Evolutionary conservation across 2,888 invertebrate genomes (phyloP).

Genomic region (Aethes cnicana): DNA sequence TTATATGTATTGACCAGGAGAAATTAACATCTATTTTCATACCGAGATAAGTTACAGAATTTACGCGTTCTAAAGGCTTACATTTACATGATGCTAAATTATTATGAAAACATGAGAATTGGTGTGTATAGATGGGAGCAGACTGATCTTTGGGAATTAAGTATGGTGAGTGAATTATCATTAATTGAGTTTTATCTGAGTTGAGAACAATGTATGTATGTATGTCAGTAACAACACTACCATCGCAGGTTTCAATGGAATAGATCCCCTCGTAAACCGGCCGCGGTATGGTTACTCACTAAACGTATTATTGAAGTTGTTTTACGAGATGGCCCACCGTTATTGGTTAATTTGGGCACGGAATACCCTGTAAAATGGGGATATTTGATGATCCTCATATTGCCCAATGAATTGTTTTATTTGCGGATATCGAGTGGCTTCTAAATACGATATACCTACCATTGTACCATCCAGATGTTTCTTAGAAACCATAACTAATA

Average conservation of each 20-base stretch:
- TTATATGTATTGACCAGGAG: too few species aligned
- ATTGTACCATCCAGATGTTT: too few species aligned
- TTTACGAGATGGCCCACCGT: conserved; percentile 49
- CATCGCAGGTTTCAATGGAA: conserved; percentile 40
- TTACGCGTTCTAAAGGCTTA: too few species aligned
- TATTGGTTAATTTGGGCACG: conserved; percentile 50
- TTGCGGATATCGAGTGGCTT: conserved; percentile 30
- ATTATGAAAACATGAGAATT: too few species aligned
- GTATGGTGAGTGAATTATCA: neutral
- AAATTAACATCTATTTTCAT: too few species aligned
- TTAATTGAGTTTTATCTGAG: neutral
- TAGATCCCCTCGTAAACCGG: conserved; percentile 38
- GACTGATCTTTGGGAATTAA: too few species aligned
- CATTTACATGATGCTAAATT: too few species aligned
- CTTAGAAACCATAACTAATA: too few species aligned
- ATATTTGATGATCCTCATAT: conserved; percentile 38
- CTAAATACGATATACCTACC: too few species aligned
- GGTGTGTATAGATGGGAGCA: too few species aligned
- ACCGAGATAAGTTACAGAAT: too few species aligned
- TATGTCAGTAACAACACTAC: conserved; percentile 4
- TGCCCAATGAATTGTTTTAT: conserved; percentile 38
- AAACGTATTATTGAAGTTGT: conserved; percentile 41
- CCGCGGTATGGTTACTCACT: conserved; percentile 31
- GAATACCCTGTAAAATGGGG: conserved; percentile 47
- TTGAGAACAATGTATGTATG: neutral